phyloP scores from a whole-genome alignment of 2,797 vertebrate species.

The Enteromius paludinosus region DNA sequence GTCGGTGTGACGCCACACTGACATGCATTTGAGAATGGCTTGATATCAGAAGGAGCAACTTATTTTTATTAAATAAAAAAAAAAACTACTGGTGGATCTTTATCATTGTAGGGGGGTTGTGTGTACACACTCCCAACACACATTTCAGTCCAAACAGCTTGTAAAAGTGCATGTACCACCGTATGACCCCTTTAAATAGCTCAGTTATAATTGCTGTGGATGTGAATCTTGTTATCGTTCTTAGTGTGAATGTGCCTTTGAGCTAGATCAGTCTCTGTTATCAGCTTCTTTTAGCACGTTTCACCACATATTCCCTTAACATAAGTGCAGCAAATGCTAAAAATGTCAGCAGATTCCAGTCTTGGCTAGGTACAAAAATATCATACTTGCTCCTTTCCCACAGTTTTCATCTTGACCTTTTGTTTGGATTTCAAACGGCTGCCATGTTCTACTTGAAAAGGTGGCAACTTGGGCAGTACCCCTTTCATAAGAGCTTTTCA shows the following conservation, averaged over 20 bases:
- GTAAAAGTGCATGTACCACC: background rate
- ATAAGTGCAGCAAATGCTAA: background rate
- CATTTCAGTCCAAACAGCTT: too few relatives aligned
- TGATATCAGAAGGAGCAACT: too few relatives aligned
- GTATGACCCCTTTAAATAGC: background rate
- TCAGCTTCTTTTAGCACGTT: background rate
- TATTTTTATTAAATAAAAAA: too few relatives aligned
- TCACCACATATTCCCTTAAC: background rate
- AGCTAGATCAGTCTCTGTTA: background rate
- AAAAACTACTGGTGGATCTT: too few relatives aligned
- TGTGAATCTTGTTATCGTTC: background rate
- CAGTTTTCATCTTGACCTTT: constrained; percentile 11
- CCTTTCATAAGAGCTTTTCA: constrained; percentile 15
- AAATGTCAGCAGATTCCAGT: background rate
- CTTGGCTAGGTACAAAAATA: background rate
- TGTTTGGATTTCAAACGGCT: background rate
- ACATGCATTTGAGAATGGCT: too few relatives aligned
- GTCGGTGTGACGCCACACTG: too few relatives aligned
- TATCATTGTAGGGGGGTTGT: too few relatives aligned
- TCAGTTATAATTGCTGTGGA: background rate
- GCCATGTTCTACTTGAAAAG: background rate
- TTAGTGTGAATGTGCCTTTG: background rate
- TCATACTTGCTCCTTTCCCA: background rate
- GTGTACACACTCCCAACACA: too few relatives aligned
- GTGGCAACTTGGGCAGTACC: background rate